These are phyloP conservation scores for Mythimna pallens DNA, from an alignment of 2,888 invertebrate species.

Conservation along the genomic window DNA sequence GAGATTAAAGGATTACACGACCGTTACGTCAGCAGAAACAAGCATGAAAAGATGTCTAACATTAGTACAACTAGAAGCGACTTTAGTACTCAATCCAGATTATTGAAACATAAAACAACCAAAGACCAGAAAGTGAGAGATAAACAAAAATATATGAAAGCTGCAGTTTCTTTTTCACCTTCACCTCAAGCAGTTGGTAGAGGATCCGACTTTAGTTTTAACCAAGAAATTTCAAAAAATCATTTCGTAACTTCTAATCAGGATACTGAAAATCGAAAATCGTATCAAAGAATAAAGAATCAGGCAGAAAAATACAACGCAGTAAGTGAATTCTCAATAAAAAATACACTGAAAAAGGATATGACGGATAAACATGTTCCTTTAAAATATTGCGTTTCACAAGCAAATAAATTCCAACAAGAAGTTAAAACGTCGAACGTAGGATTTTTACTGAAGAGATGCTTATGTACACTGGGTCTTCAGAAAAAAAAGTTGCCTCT, in stretches of 20 bases:
- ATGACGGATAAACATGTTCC: conserved; percentile 9
- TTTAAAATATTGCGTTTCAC: background rate
- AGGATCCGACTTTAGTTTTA: conserved; percentile 67
- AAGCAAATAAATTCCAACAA: conserved; percentile 19
- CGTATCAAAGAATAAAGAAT: background rate
- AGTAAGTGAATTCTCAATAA: conserved; percentile 10
- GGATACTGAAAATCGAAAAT: conserved; percentile 1
- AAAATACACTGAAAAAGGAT: conserved; percentile 14
- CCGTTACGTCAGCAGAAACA: conserved; percentile 2
- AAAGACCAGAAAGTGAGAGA: conserved; percentile 5
- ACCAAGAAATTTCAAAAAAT: conserved; percentile 68
- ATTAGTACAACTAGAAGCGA: conserved; percentile 21
- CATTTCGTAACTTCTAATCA: background rate
- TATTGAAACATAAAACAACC: conserved; percentile 6
- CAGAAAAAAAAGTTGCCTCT: conserved; percentile 32
- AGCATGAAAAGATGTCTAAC: conserved; percentile 29
- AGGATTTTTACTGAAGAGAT: conserved; percentile 44
- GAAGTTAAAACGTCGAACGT: conserved; percentile 21
- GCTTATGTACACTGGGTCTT: conserved; percentile 39
- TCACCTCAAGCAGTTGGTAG: conserved; percentile 60
- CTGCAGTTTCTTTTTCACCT: background rate
- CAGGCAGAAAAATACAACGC: conserved; percentile 11
- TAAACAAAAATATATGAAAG: conserved; percentile 8
- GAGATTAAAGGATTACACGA: conserved; percentile 12
- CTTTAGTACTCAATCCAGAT: conserved; percentile 25